Evolutionary conservation across 2,888 invertebrate species (phyloP).

Genomic region (Drosophila helvetica): DNA sequence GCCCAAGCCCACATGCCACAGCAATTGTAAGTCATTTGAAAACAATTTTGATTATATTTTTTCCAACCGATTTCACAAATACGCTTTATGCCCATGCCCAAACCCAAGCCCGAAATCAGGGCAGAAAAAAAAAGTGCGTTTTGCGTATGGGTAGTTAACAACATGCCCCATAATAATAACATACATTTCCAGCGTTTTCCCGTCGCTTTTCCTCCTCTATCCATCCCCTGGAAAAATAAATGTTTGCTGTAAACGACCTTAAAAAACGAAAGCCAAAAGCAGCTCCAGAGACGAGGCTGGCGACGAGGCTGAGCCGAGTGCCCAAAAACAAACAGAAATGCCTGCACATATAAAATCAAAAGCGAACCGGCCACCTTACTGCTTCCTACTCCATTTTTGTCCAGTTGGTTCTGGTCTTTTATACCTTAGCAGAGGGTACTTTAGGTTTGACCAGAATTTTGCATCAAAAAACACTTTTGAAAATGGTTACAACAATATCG

Average conservation of each 20-base stretch:
- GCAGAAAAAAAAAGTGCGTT: slow-evolving; percentile 52
- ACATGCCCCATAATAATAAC: slow-evolving; percentile 80
- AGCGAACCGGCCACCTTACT: slow-evolving; percentile 18
- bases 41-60: slow-evolving; percentile 81
- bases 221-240: slow-evolving; percentile 44
- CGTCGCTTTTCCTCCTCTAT: neutral
- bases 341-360: slow-evolving; percentile 68
- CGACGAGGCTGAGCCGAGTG: slow-evolving; percentile 20
- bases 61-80: slow-evolving; percentile 82
- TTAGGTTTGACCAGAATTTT: neutral
- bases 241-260: slow-evolving; percentile 79
- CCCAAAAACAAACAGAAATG: slow-evolving; percentile 70
- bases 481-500: neutral
- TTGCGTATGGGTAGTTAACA: slow-evolving; percentile 79
- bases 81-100: slow-evolving; percentile 67
- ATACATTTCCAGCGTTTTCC: slow-evolving; percentile 56
- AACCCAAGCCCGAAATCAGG: slow-evolving; percentile 1
- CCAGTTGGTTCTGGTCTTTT: slow-evolving; percentile 14
- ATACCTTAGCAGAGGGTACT: neutral
- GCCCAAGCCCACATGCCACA: slow-evolving; percentile 9
- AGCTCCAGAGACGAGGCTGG: slow-evolving; percentile 23
- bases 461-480: neutral
- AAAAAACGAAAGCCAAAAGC: slow-evolving; percentile 62
- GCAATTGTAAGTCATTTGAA: slow-evolving; percentile 79
- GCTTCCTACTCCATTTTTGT: slow-evolving; percentile 22